These are phyloP conservation scores for Dendroctonus ponderosae DNA, from an alignment of 1,140 invertebrate species.

Conservation along the genomic window DNA sequence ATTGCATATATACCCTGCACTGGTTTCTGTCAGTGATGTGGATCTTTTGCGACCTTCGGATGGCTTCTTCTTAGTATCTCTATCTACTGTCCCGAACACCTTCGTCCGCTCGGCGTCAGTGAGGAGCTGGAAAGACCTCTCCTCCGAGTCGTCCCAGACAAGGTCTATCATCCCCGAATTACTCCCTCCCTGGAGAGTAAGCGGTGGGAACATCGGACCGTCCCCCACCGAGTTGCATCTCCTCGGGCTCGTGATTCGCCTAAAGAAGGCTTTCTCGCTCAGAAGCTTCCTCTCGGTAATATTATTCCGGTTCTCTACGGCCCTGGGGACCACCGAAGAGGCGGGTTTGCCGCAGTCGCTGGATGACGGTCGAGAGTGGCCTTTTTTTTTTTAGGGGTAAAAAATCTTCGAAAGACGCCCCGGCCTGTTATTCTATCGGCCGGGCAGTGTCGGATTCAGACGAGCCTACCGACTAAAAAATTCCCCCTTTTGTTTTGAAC, in stretches of 20 bases:
- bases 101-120: background rate
- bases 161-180: constrained; percentile 1
- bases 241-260: constrained; percentile 1
- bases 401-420: no score
- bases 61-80: background rate
- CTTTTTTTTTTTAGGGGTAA: no score
- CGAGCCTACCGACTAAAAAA: no score
- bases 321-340: constrained; percentile 2
- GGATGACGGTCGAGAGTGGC: background rate
- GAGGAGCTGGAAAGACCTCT: background rate
- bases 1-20: background rate
- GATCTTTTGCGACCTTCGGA: background rate
- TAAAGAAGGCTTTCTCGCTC: constrained; percentile 3
- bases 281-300: background rate
- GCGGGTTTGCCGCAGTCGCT: background rate
- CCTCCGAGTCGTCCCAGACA: background rate
- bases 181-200: background rate
- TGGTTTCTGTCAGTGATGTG: background rate
- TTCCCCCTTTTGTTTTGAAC: no score
- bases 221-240: constrained; percentile 1
- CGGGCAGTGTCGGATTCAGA: no score
- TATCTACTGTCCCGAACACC: background rate
- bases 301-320: constrained; percentile 1
- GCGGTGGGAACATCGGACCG: background rate
- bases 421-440: no score